These are phyloP conservation scores for Amazona guildingii DNA, from an alignment of 2,113 vertebrate genomes.

Conservation along the genomic window DNA sequence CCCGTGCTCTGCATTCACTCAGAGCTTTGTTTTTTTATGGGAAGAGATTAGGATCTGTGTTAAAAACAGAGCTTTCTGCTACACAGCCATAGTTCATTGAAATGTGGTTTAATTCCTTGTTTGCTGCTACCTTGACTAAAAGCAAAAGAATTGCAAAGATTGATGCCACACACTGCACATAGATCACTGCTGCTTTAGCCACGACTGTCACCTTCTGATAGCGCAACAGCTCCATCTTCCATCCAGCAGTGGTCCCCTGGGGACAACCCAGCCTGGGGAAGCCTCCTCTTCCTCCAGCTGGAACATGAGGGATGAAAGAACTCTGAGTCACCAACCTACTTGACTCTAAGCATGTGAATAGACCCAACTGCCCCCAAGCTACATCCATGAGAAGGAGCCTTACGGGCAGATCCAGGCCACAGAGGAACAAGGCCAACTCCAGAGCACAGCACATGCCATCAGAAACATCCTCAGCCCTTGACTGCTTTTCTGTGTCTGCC, in stretches of 20 bases:
- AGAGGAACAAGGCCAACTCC: neutral
- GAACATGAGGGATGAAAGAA: neutral
- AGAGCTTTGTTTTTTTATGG: neutral
- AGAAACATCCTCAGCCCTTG: neutral
- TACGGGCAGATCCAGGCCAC: neutral
- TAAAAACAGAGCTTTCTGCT: neutral
- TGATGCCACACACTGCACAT: fast-evolving
- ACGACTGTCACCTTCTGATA: fast-evolving
- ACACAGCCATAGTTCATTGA: neutral
- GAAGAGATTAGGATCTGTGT: neutral
- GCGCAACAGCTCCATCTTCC: neutral
- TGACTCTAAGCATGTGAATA: neutral
- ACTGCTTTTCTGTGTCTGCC: neutral
- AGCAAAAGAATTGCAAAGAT: neutral
- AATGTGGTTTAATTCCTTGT: neutral
- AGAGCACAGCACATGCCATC: neutral
- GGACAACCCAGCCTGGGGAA: neutral
- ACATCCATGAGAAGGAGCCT: neutral
- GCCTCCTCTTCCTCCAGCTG: neutral
- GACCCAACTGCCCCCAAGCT: fast-evolving
- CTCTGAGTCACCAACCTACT: fast-evolving
- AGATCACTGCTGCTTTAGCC: neutral
- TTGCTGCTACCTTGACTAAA: neutral
- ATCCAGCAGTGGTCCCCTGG: fast-evolving
- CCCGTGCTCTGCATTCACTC: fast-evolving